phyloP scores from a whole-genome alignment of 1,140 invertebrate species.

The Mylabris phalerata region DNA sequence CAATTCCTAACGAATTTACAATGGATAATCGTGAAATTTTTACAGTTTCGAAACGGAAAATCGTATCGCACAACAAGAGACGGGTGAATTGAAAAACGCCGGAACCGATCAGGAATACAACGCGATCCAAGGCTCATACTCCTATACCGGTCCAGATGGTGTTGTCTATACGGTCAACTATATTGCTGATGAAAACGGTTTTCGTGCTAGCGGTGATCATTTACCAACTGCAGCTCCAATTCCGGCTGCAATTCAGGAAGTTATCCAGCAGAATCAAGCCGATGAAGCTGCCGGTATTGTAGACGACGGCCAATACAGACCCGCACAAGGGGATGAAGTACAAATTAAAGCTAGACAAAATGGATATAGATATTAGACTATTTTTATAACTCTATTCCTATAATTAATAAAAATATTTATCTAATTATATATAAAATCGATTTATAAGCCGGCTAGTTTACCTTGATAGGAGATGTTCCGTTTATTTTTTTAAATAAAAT shows the following conservation, averaged over 20 bases:
- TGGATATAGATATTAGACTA: neutral
- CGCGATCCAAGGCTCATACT: constrained; percentile 52
- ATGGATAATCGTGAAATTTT: constrained; percentile 9
- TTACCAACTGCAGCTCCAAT: constrained; percentile 49
- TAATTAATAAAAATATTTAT: too few relatives aligned
- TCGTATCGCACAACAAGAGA: constrained; percentile 40
- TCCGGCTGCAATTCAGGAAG: constrained; percentile 39
- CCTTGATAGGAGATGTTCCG: too few relatives aligned
- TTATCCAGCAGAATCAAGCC: constrained; percentile 31
- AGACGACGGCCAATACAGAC: constrained; percentile 3
- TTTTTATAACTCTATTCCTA: too few relatives aligned
- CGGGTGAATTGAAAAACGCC: constrained; percentile 47
- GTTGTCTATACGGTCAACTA: constrained; percentile 49
- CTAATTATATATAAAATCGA: too few relatives aligned
- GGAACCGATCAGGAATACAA: constrained; percentile 48
- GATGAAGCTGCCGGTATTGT: constrained; percentile 19
- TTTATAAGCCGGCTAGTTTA: too few relatives aligned
- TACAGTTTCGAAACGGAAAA: constrained; percentile 46
- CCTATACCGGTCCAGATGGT: constrained; percentile 51
- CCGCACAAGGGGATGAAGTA: neutral
- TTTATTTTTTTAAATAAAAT: too few relatives aligned
- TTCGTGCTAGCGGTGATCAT: constrained; percentile 49
- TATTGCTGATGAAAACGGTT: constrained; percentile 51
- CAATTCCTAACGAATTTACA: neutral
- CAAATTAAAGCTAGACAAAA: neutral